Evolutionary conservation across 2,113 vertebrate species (phyloP).

Genomic region (Stegastes partitus): DNA sequence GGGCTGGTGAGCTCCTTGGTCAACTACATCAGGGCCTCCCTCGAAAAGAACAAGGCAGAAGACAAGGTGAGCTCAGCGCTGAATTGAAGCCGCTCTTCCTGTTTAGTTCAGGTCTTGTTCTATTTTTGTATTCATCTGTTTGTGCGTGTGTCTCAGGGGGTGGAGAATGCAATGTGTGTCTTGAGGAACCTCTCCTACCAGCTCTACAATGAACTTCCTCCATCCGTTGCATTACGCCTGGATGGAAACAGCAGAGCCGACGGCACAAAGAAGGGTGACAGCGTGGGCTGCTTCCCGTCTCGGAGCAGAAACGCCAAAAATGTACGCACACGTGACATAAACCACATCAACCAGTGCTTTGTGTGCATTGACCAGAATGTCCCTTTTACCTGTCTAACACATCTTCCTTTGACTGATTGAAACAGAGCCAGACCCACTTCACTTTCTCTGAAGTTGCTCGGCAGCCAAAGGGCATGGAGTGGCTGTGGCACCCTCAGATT

Average conservation of each 20-base stretch:
- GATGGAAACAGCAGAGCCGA: constrained; percentile 85
- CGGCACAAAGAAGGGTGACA: constrained; percentile 71
- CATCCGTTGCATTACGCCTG: constrained; percentile 84
- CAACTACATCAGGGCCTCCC: constrained; percentile 86
- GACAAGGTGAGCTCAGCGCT: constrained; percentile 88
- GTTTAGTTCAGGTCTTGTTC: not conserved
- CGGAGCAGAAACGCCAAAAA: constrained; percentile 92
- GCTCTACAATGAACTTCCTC: constrained; percentile 91
- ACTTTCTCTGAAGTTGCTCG: constrained; percentile 90
- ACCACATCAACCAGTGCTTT: not conserved
- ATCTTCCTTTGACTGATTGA: constrained; percentile 61
- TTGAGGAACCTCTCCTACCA: constrained; percentile 97
- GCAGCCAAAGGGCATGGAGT: constrained; percentile 90
- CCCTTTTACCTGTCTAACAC: not conserved
- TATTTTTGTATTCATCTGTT: constrained; percentile 7
- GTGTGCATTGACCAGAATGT: not conserved
- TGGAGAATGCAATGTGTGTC: constrained; percentile 93
- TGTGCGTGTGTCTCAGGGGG: constrained; percentile 83
- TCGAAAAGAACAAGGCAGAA: constrained; percentile 88
- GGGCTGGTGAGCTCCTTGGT: constrained; percentile 93
- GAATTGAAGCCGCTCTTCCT: not conserved
- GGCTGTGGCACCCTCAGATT: constrained; percentile 95
- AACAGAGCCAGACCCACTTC: constrained; percentile 82
- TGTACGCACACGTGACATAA: constrained; percentile 71
- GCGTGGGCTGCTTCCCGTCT: constrained; percentile 95